These are phyloP conservation scores for Oreamnos americanus DNA, from an alignment of 2,113 vertebrate genomes.

Conservation along the genomic window DNA sequence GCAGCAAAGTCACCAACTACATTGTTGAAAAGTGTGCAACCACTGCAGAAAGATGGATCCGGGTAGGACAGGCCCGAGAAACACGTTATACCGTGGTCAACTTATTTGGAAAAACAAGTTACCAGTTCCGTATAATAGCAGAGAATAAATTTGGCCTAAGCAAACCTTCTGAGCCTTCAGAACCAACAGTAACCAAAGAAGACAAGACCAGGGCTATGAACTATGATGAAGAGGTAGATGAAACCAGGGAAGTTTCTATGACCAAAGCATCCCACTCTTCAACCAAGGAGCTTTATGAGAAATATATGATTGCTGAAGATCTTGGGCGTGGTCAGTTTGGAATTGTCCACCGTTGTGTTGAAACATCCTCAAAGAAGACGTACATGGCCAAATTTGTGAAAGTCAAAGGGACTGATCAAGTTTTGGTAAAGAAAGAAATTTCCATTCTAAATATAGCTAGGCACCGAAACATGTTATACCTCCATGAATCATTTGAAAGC, in stretches of 20 bases:
- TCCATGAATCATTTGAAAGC: slow-evolving; percentile 96
- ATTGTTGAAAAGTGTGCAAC: slow-evolving; percentile 97
- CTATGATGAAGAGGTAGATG: slow-evolving; percentile 96
- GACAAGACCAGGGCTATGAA: slow-evolving; percentile 95
- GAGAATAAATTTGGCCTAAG: slow-evolving; percentile 99
- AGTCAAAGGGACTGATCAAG: slow-evolving; percentile 97
- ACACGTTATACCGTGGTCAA: slow-evolving; percentile 93
- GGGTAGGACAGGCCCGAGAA: slow-evolving; percentile 95
- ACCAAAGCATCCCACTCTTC: slow-evolving; percentile 89
- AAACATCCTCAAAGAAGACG: slow-evolving; percentile 93
- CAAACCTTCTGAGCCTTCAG: slow-evolving; percentile 92
- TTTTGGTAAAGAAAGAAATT: slow-evolving; percentile 97
- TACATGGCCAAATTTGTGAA: slow-evolving; percentile 98
- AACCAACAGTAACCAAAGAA: slow-evolving; percentile 95
- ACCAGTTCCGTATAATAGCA: slow-evolving; percentile 96
- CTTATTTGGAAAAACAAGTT: slow-evolving; percentile 97
- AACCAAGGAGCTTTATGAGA: slow-evolving; percentile 92
- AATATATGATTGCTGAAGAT: slow-evolving; percentile 97
- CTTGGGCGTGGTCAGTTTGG: slow-evolving; percentile 95
- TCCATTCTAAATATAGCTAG: slow-evolving; percentile 91
- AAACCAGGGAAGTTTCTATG: slow-evolving; percentile 84
- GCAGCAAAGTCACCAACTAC: slow-evolving; percentile 94
- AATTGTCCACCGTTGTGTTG: slow-evolving; percentile 94
- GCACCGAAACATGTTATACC: slow-evolving; percentile 90
- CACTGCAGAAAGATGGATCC: slow-evolving; percentile 96